phyloP scores from a whole-genome alignment of 1,140 invertebrate genomes.

The Drosophila murphyi region DNA sequence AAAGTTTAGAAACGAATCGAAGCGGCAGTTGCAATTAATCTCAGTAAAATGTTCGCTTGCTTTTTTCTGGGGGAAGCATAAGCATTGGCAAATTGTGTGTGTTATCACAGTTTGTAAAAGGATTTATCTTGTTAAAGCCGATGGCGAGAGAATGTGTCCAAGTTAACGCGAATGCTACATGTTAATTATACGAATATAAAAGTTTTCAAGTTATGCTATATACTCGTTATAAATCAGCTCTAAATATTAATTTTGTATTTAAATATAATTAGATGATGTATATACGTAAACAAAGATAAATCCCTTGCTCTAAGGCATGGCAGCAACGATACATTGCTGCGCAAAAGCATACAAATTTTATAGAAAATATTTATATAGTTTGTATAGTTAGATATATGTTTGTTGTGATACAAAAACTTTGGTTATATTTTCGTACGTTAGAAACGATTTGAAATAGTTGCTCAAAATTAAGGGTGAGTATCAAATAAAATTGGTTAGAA shows the following conservation, averaged over 20 bases:
- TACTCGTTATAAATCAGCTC: constrained; percentile 23
- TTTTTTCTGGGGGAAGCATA: constrained; percentile 41
- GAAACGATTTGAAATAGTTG: constrained; percentile 45
- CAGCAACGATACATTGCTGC: constrained; percentile 61
- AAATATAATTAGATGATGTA: background rate
- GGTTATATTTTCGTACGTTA: constrained; percentile 51
- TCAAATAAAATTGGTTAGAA: constrained; percentile 43
- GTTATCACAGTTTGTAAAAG: constrained; percentile 47
- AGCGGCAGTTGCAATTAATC: constrained; percentile 21
- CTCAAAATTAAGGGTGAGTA: constrained; percentile 72
- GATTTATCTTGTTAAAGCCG: constrained; percentile 68
- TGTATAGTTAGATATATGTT: constrained; percentile 51
- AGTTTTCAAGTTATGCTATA: constrained; percentile 26
- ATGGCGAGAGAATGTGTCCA: constrained; percentile 17
- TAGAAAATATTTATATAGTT: constrained; percentile 50
- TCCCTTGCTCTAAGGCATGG: constrained; percentile 67
- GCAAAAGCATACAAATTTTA: constrained; percentile 60
- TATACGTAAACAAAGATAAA: constrained; percentile 67
- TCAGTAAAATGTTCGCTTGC: constrained; percentile 24
- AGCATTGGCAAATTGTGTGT: constrained; percentile 45
- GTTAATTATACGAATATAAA: constrained; percentile 19
- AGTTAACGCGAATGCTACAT: constrained; percentile 30
- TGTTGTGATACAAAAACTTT: constrained; percentile 55
- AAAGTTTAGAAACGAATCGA: constrained; percentile 32
- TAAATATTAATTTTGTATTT: constrained; percentile 21